A percentile compares a stretch with the other conserved stretches of the same genome.
Conservation (phyloP, 2,888 invertebrate genomes). For the Candidula unifasciata region DNA sequence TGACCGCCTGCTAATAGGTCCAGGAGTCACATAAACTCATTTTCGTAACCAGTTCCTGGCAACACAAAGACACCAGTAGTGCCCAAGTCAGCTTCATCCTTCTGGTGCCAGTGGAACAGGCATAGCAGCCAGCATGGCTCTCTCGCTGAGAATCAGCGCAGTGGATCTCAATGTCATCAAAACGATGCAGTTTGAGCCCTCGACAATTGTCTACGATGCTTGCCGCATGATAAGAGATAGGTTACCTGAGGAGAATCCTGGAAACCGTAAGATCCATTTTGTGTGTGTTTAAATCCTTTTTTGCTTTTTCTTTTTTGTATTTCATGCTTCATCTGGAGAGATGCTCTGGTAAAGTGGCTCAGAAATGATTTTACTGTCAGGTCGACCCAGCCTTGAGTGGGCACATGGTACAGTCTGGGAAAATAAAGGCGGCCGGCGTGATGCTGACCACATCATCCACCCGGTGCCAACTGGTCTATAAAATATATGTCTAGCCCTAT, state of each 20-base stretch:
- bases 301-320: neutral
- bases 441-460: no score
- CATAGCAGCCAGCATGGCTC: constrained; percentile 73
- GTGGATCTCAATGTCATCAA: constrained; percentile 85
- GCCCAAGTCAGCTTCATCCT: neutral
- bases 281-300: neutral
- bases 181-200: constrained; percentile 98
- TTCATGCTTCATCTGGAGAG: no score
- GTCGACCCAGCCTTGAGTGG: no score
- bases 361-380: no score
- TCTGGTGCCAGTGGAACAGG: neutral
- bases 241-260: constrained; percentile 87
- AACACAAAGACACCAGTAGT: neutral
- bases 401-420: no score
- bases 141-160: constrained; percentile 80
- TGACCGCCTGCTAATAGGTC: neutral
- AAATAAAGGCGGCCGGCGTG: no score
- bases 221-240: constrained; percentile 96
- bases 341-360: no score
- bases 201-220: constrained; percentile 95
- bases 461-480: no score
- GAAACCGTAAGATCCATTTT: constrained; percentile 87
- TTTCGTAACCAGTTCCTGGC: no score
- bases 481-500: no score
- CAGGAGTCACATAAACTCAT: constrained; percentile 11